Conservation (phyloP, 2,113 vertebrate genomes). For the Psammodynastes pulverulentus region DNA sequence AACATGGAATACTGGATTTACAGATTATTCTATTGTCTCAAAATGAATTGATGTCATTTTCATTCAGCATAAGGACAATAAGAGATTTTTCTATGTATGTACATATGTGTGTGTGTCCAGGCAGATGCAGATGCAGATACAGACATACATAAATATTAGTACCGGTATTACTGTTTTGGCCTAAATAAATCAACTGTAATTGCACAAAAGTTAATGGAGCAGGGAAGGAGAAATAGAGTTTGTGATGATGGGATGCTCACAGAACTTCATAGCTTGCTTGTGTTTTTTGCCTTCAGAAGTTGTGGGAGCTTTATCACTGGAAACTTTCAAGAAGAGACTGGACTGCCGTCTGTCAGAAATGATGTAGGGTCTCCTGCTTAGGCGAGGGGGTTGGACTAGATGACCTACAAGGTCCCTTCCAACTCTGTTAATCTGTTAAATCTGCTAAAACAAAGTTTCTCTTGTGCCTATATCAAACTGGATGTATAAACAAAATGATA, state of each 20-base stretch:
- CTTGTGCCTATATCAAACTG: neutral
- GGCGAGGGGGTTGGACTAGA: too few relatives aligned
- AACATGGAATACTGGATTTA: neutral
- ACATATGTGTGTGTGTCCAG: neutral
- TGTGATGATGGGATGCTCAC: neutral
- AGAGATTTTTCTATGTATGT: neutral
- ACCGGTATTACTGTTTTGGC: neutral
- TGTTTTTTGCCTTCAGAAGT: neutral
- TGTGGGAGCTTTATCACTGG: too few relatives aligned
- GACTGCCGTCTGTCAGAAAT: too few relatives aligned
- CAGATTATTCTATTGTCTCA: neutral
- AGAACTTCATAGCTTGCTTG: neutral
- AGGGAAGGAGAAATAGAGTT: neutral
- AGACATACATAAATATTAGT: neutral
- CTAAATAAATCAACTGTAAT: neutral
- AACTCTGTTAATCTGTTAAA: neutral
- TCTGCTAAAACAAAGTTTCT: neutral
- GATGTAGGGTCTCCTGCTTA: too few relatives aligned
- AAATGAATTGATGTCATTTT: neutral
- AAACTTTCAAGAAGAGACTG: too few relatives aligned
- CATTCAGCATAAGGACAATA: neutral
- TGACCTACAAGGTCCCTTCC: too few relatives aligned
- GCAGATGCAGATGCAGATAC: neutral
- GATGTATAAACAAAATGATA: too few relatives aligned
- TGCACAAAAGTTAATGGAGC: neutral